These are phyloP conservation scores for Alectura lathami DNA, from an alignment of 2,113 vertebrate species.

Conservation along the genomic window DNA sequence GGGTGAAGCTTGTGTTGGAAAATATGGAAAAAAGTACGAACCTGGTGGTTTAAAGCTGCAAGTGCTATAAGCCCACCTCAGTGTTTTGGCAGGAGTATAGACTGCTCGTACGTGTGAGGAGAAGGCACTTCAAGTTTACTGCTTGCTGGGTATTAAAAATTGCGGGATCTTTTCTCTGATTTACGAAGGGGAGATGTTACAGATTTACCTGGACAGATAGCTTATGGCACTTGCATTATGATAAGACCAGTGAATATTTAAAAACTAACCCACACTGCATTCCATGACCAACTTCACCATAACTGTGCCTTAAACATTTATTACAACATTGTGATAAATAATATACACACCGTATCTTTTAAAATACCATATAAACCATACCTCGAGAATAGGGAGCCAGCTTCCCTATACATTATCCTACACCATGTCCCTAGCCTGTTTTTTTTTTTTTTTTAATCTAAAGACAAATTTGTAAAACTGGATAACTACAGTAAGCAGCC, in stretches of 20 bases:
- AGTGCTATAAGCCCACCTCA: fast-evolving
- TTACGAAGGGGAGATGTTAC: conserved; percentile 10
- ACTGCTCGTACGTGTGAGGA: not conserved
- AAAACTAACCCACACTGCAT: conserved; percentile 23
- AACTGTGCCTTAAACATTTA: conserved; percentile 79
- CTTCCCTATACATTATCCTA: conserved; percentile 88
- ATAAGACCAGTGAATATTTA: conserved; percentile 60
- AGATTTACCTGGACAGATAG: conserved; percentile 15
- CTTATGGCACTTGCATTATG: conserved; percentile 24
- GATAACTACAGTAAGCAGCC: conserved; percentile 85
- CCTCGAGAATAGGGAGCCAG: conserved; percentile 92
- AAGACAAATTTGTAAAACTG: conserved; percentile 75
- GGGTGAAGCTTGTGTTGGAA: not conserved
- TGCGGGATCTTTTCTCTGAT: conserved; percentile 44
- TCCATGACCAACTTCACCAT: conserved; percentile 62
- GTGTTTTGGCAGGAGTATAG: not conserved
- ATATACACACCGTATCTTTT: conserved; percentile 86
- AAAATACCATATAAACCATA: conserved; percentile 79
- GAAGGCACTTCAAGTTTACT: conserved; percentile 46
- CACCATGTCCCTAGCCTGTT: conserved; percentile 62
- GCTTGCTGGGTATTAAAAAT: not conserved
- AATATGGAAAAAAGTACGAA: not conserved
- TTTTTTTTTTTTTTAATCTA: not conserved
- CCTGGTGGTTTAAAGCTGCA: not conserved
- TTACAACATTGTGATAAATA: conserved; percentile 92